Base-by-base conservation (phyloP, 2,888 invertebrate species). In the Liopterus haemorrhoidalis region DNA sequence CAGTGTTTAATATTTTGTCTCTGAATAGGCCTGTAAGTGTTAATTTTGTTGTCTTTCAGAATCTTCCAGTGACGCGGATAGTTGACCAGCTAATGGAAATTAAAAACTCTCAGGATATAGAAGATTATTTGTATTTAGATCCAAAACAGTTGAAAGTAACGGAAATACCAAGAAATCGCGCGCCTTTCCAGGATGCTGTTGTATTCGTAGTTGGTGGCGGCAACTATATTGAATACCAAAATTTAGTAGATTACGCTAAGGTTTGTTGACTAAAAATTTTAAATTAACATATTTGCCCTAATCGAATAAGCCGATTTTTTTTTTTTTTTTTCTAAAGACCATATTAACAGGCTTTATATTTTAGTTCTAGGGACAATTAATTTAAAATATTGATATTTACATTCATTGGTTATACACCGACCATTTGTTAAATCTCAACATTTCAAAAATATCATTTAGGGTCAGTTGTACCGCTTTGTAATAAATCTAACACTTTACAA, bases 201-300 rank as follows among this genome's bases (percentile, higher is more conserved):
- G 91, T 93, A 6, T 93, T 93, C 68, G 69, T 93, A 43, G 88
- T 93, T 30, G 92, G 93, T 30, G 92, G 92, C 48, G 92, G 99
- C 36, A 97, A 96, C 74, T 99, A 99, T 64, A 96, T 97, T 62
- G 99, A 99, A 70, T 99, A 99, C 69, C 97, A 97, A 69, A 99
- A 99, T 75, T 77, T 99, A 48, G 81, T 89, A 40, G 97, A 97
- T 65, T 94, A 94, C 63, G 86, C 88, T 22, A 94, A 89, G 77
- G 84, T 84, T 64, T 45, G 18, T 8, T 32, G 9, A 11, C 21
- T 36, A 51, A 2, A 46, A 11, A 16, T 32, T n/a, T 12, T 18
- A 21, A 9, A 30, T n/a, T n/a, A n/a, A n/a, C n/a, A n/a, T n/a
- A n/a, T n/a, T n/a, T n/a, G n/a, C n/a, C n/a, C n/a, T n/a, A n/a